These are phyloP conservation scores for Oikopleura vanhoeffeni DNA, from an alignment of 23 tunicate species.

Conservation along the genomic window DNA sequence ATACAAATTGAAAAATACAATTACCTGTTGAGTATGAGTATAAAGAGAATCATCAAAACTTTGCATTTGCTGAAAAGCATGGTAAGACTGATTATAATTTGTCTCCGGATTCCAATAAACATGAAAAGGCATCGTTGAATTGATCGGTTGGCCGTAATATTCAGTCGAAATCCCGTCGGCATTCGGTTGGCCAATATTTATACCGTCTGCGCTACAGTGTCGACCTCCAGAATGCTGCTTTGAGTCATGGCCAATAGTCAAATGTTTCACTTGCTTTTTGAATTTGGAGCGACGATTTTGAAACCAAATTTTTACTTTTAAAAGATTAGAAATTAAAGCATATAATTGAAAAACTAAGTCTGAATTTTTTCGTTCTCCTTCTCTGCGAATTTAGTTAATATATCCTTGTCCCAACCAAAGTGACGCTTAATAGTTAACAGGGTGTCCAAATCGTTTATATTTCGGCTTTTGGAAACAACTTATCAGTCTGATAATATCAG, in stretches of 20 bases:
- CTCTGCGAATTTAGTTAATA: too few relatives aligned
- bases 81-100: not conserved
- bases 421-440: too few relatives aligned
- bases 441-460: too few relatives aligned
- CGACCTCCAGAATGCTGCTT: not conserved
- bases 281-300: constrained; percentile 90
- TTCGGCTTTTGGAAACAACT: too few relatives aligned
- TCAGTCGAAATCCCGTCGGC: not conserved
- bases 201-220: not conserved
- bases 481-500: too few relatives aligned
- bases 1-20: too few relatives aligned
- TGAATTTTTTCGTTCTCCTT: too few relatives aligned
- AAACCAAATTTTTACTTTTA: constrained; percentile 90
- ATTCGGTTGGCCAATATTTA: not conserved
- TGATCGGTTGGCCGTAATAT: not conserved
- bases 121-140: not conserved
- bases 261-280: constrained; percentile 80
- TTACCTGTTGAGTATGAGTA: not conserved
- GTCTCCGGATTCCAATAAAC: constrained; percentile 7
- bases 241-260: not conserved
- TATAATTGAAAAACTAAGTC: too few relatives aligned
- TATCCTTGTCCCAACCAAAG: too few relatives aligned
- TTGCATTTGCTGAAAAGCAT: not conserved
- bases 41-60: not conserved
- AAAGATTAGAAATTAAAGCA: not conserved